Evolutionary conservation across 2,888 invertebrate genomes (phyloP).

Genomic region (Thymelicus acteon): DNA sequence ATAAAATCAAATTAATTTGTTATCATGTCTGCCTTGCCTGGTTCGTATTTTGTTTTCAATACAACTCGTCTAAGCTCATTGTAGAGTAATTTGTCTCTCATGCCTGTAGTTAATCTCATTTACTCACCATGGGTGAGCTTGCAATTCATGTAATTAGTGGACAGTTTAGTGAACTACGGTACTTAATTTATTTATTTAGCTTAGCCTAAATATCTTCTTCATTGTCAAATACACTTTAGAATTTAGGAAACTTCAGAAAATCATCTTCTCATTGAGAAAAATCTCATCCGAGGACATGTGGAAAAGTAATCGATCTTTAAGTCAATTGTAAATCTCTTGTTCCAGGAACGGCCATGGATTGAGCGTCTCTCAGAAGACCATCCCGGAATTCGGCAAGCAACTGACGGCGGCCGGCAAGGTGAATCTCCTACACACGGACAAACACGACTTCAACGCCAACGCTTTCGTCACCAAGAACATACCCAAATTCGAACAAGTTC

Average conservation of each 20-base stretch:
- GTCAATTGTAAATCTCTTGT: conserved; percentile 6
- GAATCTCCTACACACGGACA: conserved; percentile 52
- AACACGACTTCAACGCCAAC: conserved; percentile 59
- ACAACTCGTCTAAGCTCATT: too few species aligned
- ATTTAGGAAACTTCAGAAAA: neutral
- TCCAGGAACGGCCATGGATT: conserved; percentile 59
- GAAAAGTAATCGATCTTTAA: neutral
- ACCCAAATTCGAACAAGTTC: conserved; percentile 54
- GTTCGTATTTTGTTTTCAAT: too few species aligned
- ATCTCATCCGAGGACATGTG: too few species aligned
- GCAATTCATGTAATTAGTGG: too few species aligned
- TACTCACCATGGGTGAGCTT: too few species aligned
- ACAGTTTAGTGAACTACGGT: too few species aligned
- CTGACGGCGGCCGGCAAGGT: conserved; percentile 54
- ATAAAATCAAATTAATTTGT: neutral
- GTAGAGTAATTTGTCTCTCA: too few species aligned
- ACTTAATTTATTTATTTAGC: too few species aligned
- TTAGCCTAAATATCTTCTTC: too few species aligned
- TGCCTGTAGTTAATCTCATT: too few species aligned
- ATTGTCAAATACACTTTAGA: neutral
- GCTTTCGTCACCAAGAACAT: conserved; percentile 60
- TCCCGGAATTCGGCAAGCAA: conserved; percentile 56
- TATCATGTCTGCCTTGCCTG: too few species aligned
- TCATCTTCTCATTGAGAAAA: too few species aligned
- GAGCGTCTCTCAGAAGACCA: conserved; percentile 50